Base-by-base conservation (phyloP, 1,140 invertebrate genomes). In the Drosophila pruinosa region DNA sequence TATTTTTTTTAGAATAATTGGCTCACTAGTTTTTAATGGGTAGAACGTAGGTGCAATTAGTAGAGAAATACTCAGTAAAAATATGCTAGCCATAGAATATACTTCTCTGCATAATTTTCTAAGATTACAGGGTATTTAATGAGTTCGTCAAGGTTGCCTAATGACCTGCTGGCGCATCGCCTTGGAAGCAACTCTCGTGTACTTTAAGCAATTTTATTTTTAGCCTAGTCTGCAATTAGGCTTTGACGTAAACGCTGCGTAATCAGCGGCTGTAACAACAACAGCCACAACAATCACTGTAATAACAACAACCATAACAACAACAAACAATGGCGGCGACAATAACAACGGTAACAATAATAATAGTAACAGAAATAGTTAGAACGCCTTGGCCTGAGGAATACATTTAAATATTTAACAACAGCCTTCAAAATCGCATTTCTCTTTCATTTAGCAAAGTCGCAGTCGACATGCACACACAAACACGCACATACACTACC, bases 371-470 rank as follows among this genome's bases (percentile, higher is more conserved):
- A 41, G 24, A 50, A 67, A 65, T 67, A 67, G 41, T 67, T 34
- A 2, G 17, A 58, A 19, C 15, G 67, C 72, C 63, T 75, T 68
- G 54, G 67, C 24, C 54, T 73, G 48, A 54, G 68, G 72, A 86
- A 80, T 68, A 80, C 77, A 85, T 86, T 85, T 85, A 86, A 85
- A 85, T 86, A 86, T 81, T 88, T 81, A 86, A 75, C 77, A 81
- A 72, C 70, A 88, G 82, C 81, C 82, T 88, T 86, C 81, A 88
- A 86, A 86, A 88, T 88, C 77, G 75, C 82, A 88, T 85, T 85
- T 85, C 81, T 75, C 82, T 85, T 80, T 71, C 78, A 76, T 80
- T 81, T 72, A 61, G 65, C 68, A 54, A 61, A 78, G 57, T 50
- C 39, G 34, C 22, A 34, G 56, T 45, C 45, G 8, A 19, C 52